These are phyloP conservation scores for Drosophila austrosaltans DNA, from an alignment of 2,888 invertebrate species.

Conservation along the genomic window DNA sequence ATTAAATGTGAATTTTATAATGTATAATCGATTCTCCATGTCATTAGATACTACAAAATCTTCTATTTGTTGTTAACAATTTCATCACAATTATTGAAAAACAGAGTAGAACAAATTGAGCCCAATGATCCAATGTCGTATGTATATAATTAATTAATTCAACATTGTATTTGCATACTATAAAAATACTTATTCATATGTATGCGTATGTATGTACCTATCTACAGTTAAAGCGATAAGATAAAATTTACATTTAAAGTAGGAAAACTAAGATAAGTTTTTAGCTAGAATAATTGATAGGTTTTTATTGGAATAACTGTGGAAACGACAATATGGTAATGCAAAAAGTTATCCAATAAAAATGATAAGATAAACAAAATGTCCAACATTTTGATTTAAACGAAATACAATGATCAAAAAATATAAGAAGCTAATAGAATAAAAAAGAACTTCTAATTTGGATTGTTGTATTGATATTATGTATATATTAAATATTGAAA, in stretches of 20 bases:
- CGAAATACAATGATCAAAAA: too few species aligned
- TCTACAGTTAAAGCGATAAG: not conserved
- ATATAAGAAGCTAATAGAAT: too few species aligned
- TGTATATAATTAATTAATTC: not conserved
- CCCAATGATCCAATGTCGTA: not conserved
- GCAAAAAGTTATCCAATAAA: not conserved
- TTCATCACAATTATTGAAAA: not conserved
- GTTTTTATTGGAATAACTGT: not conserved
- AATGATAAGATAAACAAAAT: not conserved
- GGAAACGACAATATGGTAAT: not conserved
- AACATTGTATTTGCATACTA: not conserved
- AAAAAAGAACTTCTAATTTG: too few species aligned
- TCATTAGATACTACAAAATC: slow-evolving; percentile 54
- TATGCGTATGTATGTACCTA: not conserved
- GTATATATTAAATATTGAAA: too few species aligned
- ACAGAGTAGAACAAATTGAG: not conserved
- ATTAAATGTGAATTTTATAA: slow-evolving; percentile 57
- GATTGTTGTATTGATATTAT: too few species aligned
- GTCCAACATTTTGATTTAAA: not conserved
- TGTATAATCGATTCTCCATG: slow-evolving; percentile 66
- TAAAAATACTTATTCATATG: too few species aligned
- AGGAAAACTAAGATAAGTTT: not conserved
- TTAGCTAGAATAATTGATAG: not conserved
- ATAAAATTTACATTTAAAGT: slow-evolving; percentile 1
- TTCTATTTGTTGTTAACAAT: slow-evolving; percentile 25